These are phyloP conservation scores for Cinclus cinclus DNA, from an alignment of 2,113 vertebrate species.

Conservation along the genomic window DNA sequence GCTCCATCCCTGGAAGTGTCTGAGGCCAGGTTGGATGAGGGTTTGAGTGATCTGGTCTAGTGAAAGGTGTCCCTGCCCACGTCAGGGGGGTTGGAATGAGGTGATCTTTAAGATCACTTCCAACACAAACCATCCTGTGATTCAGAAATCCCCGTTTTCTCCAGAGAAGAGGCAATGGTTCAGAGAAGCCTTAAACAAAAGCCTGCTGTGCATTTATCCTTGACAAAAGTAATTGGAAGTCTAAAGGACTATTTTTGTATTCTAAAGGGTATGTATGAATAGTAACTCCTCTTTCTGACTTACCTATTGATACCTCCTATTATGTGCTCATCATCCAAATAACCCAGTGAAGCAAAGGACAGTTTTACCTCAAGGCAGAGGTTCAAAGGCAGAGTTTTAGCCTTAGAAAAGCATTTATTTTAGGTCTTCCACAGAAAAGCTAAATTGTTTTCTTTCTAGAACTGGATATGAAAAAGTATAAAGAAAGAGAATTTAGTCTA, in stretches of 20 bases:
- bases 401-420: background rate
- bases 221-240: background rate
- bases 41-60: background rate
- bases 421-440: background rate
- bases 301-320: background rate
- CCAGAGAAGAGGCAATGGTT: background rate
- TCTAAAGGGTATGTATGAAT: background rate
- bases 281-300: background rate
- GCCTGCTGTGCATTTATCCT: background rate
- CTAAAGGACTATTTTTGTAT: background rate
- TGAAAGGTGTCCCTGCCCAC: background rate
- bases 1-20: background rate
- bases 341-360: background rate
- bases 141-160: background rate
- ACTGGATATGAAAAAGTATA: background rate
- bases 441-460: background rate
- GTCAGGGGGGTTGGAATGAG: rapidly evolving
- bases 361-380: background rate
- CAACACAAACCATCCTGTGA: background rate
- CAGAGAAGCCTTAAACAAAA: background rate
- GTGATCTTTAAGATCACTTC: background rate
- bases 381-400: background rate
- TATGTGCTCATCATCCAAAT: background rate
- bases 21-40: background rate
- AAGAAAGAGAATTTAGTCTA: background rate